Evolutionary conservation across 1,140 invertebrate species (phyloP).

Genomic region (Apis florea): DNA sequence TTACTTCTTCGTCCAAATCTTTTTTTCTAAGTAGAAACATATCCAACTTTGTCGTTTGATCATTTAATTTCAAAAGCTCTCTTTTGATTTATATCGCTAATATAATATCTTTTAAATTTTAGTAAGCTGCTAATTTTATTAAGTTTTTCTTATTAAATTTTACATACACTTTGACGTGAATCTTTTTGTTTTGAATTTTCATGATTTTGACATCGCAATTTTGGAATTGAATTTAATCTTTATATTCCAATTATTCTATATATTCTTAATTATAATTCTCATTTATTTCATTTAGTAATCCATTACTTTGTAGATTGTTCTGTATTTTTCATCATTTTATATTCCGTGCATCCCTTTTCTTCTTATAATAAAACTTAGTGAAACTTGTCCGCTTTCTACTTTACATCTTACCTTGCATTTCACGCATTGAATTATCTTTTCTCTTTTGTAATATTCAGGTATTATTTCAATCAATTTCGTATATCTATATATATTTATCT

Average conservation of each 20-base stretch:
- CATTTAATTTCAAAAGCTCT: not conserved
- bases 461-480: not conserved
- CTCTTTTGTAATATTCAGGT: not conserved
- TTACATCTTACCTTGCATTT: not conserved
- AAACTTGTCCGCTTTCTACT: not conserved
- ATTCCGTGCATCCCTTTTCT: not conserved
- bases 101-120: not conserved
- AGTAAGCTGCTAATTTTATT: no score
- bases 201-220: constrained; percentile 57
- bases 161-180: constrained; percentile 9
- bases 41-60: constrained; percentile 45
- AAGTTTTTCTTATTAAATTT: not conserved
- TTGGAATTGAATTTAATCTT: constrained; percentile 39
- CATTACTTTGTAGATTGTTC: not conserved
- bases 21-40: constrained; percentile 59
- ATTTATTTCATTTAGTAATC: not conserved
- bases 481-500: not conserved
- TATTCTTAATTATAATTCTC: no score
- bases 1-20: constrained; percentile 19
- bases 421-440: constrained; percentile 1
- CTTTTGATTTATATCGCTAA: not conserved
- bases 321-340: not conserved
- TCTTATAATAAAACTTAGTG: constrained; percentile 14
- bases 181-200: constrained; percentile 65
- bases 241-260: not conserved